phyloP scores from a whole-genome alignment of 2,888 invertebrate genomes.

The Drosophila colorata region DNA sequence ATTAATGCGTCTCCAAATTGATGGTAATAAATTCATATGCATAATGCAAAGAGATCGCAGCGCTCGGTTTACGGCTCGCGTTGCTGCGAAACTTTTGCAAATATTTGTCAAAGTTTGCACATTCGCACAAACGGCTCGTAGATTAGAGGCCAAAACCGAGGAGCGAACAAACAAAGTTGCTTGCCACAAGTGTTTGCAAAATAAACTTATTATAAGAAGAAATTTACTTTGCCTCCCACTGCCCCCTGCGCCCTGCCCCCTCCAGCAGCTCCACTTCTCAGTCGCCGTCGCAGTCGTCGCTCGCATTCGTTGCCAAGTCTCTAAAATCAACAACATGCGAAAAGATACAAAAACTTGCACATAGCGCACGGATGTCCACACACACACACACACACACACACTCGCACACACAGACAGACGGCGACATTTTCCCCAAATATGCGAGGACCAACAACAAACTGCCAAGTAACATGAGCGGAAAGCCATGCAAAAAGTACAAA shows the following conservation, averaged over 20 bases:
- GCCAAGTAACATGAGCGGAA: slow-evolving; percentile 61
- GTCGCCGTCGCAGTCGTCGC: too few species aligned
- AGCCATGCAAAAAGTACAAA: slow-evolving; percentile 53
- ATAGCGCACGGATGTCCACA: slow-evolving; percentile 56
- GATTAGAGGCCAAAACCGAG: slow-evolving; percentile 69
- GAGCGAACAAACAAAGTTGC: slow-evolving; percentile 77
- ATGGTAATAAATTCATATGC: slow-evolving; percentile 76
- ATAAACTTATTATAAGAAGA: slow-evolving; percentile 82
- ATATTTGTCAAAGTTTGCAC: slow-evolving; percentile 83
- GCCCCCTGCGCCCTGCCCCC: background rate
- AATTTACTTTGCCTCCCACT: slow-evolving; percentile 74
- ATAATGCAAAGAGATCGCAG: slow-evolving; percentile 76
- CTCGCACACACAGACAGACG: slow-evolving; percentile 52
- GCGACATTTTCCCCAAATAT: slow-evolving; percentile 77
- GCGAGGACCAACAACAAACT: slow-evolving; percentile 52
- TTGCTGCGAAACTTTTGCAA: slow-evolving; percentile 64
- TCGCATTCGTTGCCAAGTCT: slow-evolving; percentile 75
- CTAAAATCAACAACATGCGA: slow-evolving; percentile 77
- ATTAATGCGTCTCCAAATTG: slow-evolving; percentile 66
- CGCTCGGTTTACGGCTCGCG: too few species aligned
- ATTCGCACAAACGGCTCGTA: slow-evolving; percentile 81
- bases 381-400: slow-evolving; percentile 29
- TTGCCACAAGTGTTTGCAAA: slow-evolving; percentile 83
- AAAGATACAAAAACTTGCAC: slow-evolving; percentile 79
- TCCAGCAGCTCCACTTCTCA: background rate